Conservation (phyloP, 2,797 vertebrate species). For the Epinephelus awoara region DNA sequence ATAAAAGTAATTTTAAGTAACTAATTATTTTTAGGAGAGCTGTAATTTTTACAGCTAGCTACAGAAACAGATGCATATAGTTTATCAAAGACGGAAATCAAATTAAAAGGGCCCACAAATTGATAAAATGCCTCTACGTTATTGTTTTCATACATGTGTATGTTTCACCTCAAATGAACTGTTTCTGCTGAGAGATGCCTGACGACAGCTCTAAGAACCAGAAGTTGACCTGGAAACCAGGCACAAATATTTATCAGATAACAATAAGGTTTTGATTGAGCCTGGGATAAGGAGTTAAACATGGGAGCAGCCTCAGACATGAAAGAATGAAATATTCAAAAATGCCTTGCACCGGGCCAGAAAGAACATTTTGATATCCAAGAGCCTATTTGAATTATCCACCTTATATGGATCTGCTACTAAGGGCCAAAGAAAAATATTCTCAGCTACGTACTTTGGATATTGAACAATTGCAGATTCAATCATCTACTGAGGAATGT, state of each 20-base stretch:
- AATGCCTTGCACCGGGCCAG: slow-evolving; percentile 69
- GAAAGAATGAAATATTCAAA: slow-evolving; percentile 75
- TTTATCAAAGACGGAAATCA: slow-evolving; percentile 33
- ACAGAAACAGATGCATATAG: slow-evolving; percentile 5
- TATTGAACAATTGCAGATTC: slow-evolving; percentile 44
- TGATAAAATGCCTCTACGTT: slow-evolving; percentile 17
- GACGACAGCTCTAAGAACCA: slow-evolving; percentile 61
- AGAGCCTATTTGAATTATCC: slow-evolving; percentile 58
- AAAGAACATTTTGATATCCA: slow-evolving; percentile 69
- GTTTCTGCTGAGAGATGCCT: slow-evolving; percentile 34
- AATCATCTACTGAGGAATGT: slow-evolving; percentile 55
- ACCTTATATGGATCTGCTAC: slow-evolving; percentile 58
- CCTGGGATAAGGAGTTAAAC: slow-evolving; percentile 66
- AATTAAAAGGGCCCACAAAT: slow-evolving; percentile 22
- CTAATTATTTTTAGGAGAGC: slow-evolving; percentile 2
- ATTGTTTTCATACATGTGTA: slow-evolving; percentile 51
- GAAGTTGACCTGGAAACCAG: slow-evolving; percentile 73
- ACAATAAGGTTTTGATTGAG: slow-evolving; percentile 65
- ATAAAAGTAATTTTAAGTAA: slow-evolving; percentile 12
- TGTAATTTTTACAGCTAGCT: not conserved
- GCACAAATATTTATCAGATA: slow-evolving; percentile 79
- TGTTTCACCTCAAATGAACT: slow-evolving; percentile 59
- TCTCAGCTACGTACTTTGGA: slow-evolving; percentile 40
- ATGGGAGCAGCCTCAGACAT: slow-evolving; percentile 71
- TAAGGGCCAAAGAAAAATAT: slow-evolving; percentile 46